Evolutionary conservation across 2,797 vertebrate species (phyloP).

Genomic region (Hoplostethus mediterraneus): DNA sequence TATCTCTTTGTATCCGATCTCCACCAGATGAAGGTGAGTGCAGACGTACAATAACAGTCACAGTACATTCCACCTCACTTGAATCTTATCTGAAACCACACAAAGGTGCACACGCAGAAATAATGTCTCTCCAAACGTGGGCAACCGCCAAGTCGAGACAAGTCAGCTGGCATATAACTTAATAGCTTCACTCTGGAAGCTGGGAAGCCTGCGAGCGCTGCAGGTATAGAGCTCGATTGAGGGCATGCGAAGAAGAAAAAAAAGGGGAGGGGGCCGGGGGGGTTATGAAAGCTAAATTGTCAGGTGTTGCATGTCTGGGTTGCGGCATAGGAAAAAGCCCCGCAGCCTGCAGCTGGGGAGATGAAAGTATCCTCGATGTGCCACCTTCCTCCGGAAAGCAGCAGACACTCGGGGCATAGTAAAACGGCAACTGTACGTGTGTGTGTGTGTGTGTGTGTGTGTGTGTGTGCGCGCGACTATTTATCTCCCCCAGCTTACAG

Average conservation of each 20-base stretch:
- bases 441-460: background rate
- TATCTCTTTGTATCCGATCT: constrained; percentile 5
- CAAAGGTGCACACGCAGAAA: constrained; percentile 7
- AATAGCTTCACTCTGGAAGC: constrained; percentile 49
- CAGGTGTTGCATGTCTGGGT: constrained; percentile 66
- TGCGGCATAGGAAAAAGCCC: constrained; percentile 63
- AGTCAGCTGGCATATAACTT: constrained; percentile 51
- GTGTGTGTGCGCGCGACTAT: constrained; percentile 27
- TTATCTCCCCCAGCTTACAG: constrained; percentile 17
- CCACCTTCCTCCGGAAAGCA: constrained; percentile 38
- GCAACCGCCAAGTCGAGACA: constrained; percentile 64
- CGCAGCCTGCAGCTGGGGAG: constrained; percentile 60
- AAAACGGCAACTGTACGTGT: background rate
- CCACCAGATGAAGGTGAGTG: background rate
- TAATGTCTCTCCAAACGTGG: constrained; percentile 7
- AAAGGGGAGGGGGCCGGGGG: constrained; percentile 1
- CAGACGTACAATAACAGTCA: background rate
- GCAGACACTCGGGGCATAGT: constrained; percentile 7
- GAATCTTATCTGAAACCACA: background rate
- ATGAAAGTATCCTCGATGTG: constrained; percentile 37
- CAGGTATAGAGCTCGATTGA: constrained; percentile 26
- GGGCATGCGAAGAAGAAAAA: constrained; percentile 17
- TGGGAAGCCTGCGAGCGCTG: constrained; percentile 20
- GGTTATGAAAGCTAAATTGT: constrained; percentile 51
- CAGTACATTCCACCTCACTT: background rate